phyloP scores from a whole-genome alignment of 2,113 vertebrate genomes.

The Syngnathoides biaculeatus region DNA sequence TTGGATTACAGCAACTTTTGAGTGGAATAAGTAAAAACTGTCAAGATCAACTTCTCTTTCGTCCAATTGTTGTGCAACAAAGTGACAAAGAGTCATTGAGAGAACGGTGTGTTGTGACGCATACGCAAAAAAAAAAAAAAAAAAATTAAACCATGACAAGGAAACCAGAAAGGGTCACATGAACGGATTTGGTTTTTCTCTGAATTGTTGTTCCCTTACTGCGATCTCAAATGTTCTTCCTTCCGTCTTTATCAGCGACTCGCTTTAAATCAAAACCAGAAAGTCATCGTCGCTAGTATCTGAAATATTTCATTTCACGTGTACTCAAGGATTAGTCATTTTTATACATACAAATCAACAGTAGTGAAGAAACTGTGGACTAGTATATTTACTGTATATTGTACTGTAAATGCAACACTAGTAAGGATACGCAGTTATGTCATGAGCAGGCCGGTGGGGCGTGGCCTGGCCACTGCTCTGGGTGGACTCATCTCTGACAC shows the following conservation, averaged over 20 bases:
- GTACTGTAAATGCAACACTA: no score
- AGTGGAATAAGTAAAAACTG: neutral
- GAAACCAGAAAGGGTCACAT: constrained; percentile 73
- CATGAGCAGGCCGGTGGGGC: no score
- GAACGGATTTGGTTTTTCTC: constrained; percentile 78
- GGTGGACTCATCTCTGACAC: no score
- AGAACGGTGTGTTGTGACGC: constrained; percentile 68
- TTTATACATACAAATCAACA: no score
- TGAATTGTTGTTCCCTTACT: constrained; percentile 68
- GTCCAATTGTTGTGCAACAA: constrained; percentile 46
- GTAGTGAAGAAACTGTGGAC: neutral
- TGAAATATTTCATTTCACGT: neutral
- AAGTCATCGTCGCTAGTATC: neutral
- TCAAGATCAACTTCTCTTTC: constrained; percentile 17
- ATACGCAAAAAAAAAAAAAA: constrained; percentile 67
- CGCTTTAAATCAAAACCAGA: neutral
- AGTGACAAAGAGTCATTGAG: constrained; percentile 37
- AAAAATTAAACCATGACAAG: constrained; percentile 55
- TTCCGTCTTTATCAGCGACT: constrained; percentile 23
- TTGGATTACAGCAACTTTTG: neutral
- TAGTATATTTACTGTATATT: neutral
- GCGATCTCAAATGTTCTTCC: constrained; percentile 52
- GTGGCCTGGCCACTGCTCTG: no score
- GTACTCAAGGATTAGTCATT: no score
- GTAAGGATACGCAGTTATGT: no score